These are phyloP conservation scores for Lacerta bilineata DNA, from an alignment of 2,797 vertebrate genomes.

Conservation along the genomic window DNA sequence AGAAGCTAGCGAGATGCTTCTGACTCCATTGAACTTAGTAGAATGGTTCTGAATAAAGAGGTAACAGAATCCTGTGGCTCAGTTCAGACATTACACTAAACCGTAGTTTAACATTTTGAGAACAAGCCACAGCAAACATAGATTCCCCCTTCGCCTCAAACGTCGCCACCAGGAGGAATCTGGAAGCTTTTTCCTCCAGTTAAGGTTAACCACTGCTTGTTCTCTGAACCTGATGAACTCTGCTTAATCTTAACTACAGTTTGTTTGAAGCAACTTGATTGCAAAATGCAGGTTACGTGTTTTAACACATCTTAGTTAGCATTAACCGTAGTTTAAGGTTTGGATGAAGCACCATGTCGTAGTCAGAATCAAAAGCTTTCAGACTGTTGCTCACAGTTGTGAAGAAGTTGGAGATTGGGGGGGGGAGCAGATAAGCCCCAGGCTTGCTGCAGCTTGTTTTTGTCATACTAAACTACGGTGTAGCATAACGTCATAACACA, in stretches of 20 bases:
- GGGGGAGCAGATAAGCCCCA: not conserved
- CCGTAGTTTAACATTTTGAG: no score
- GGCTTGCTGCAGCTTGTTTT: not conserved
- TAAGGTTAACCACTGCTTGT: not conserved
- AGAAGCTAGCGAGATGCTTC: no score
- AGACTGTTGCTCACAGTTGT: not conserved
- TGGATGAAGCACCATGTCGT: not conserved
- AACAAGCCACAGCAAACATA: no score
- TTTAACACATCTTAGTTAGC: not conserved
- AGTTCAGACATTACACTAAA: no score
- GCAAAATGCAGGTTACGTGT: no score
- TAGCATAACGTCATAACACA: not conserved
- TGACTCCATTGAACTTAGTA: not conserved
- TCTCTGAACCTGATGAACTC: not conserved
- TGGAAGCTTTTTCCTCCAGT: no score
- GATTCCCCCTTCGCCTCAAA: no score
- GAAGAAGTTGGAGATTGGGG: not conserved
- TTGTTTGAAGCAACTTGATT: not conserved
- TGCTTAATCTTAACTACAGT: not conserved
- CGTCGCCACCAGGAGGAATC: no score
- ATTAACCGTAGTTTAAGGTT: not conserved
- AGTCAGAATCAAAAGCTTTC: not conserved
- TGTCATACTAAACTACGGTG: not conserved
- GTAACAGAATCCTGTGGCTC: not conserved
- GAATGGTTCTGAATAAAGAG: no score